Percentiles rank a stretch among this genome's conserved stretches.
Evolutionary conservation across 1,140 invertebrate genomes (phyloP).

Genomic region (Pomacea maculata): DNA sequence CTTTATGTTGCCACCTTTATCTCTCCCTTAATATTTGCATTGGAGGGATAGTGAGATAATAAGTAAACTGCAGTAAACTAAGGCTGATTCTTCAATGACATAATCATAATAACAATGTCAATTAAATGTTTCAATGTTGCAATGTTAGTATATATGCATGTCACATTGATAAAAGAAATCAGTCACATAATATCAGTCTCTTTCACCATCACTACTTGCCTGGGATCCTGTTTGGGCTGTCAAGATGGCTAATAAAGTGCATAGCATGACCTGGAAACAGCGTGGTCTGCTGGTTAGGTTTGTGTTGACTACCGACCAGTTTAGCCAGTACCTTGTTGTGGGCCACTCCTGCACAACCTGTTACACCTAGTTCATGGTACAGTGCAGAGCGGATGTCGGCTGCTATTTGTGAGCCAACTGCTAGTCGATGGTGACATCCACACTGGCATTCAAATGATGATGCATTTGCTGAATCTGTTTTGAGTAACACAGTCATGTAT

Average conservation of each 20-base stretch:
- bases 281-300: slow-evolving; percentile 80
- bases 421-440: slow-evolving; percentile 44
- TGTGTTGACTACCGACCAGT: slow-evolving; percentile 76
- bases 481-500: too few relatives aligned
- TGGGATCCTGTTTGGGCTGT: slow-evolving; percentile 43
- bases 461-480: too few relatives aligned
- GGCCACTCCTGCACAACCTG: slow-evolving; percentile 82
- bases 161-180: too few relatives aligned
- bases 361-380: slow-evolving; percentile 71
- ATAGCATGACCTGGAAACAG: slow-evolving; percentile 75
- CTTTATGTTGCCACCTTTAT: too few relatives aligned
- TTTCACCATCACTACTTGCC: slow-evolving; percentile 28
- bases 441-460: slow-evolving; percentile 34
- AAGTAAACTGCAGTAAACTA: too few relatives aligned
- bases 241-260: slow-evolving; percentile 69
- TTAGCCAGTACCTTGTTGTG: slow-evolving; percentile 87
- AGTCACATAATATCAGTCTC: too few relatives aligned
- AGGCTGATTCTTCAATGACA: too few relatives aligned
- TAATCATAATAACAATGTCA: too few relatives aligned
- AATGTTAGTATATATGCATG: too few relatives aligned
- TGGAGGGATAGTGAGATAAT: too few relatives aligned
- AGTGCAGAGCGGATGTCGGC: slow-evolving; percentile 48
- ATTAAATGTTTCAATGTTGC: too few relatives aligned
- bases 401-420: slow-evolving; percentile 52
- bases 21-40: too few relatives aligned